Percentiles rank a stretch among this genome's conserved stretches.
These are phyloP conservation scores for Habroteleia sp. DNA, from an alignment of 2,888 invertebrate genomes.

Conservation along the genomic window DNA sequence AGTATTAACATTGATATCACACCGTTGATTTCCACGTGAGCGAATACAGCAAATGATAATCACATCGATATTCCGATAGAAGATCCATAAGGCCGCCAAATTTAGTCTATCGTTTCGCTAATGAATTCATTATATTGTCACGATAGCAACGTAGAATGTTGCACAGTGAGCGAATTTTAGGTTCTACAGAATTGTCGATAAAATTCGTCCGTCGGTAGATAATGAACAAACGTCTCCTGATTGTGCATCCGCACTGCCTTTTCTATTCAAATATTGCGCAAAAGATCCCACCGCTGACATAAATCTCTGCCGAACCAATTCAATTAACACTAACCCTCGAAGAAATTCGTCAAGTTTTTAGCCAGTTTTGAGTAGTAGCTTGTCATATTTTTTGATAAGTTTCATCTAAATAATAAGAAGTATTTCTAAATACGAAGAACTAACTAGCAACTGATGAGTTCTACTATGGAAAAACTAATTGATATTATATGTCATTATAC, in stretches of 20 bases:
- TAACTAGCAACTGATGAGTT: too few relatives aligned
- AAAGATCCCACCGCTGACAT: conserved; percentile 5
- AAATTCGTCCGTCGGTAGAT: conserved; percentile 13
- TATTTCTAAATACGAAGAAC: too few relatives aligned
- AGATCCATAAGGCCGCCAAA: conserved; percentile 11
- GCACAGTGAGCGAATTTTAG: conserved; percentile 1
- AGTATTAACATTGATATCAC: conserved; percentile 40
- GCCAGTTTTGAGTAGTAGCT: too few relatives aligned
- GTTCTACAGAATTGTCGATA: conserved; percentile 1
- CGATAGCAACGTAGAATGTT: not conserved
- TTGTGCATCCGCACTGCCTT: conserved; percentile 18
- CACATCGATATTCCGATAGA: conserved; percentile 25
- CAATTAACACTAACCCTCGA: conserved; percentile 19
- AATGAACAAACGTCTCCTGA: conserved; percentile 17
- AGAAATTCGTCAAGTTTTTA: too few relatives aligned
- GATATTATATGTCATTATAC: too few relatives aligned
- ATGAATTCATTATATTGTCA: conserved; percentile 19
- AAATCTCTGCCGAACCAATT: conserved; percentile 21
- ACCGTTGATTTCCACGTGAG: conserved; percentile 26
- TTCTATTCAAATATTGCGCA: conserved; percentile 6
- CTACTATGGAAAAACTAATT: too few relatives aligned
- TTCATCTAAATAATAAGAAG: too few relatives aligned
- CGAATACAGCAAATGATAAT: conserved; percentile 18
- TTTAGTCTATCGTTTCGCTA: conserved; percentile 8
- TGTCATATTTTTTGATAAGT: too few relatives aligned